Evolutionary conservation across 1,140 invertebrate genomes (phyloP).

Genomic region (Caenorhabditis briggsae): DNA sequence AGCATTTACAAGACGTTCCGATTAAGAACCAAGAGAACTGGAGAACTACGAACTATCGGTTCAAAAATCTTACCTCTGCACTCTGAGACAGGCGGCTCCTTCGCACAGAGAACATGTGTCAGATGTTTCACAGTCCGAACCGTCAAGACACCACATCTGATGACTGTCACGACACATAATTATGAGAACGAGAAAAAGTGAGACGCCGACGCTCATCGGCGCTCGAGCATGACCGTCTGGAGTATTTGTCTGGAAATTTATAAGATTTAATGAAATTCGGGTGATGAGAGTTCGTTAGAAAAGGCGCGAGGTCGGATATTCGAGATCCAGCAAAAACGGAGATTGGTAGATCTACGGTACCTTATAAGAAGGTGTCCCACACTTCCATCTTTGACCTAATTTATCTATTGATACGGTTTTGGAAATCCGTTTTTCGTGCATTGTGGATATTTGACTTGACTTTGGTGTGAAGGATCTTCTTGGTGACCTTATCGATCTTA

Average conservation of each 20-base stretch:
- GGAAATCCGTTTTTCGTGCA: too few relatives aligned
- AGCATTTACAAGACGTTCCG: too few relatives aligned
- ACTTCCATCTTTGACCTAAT: too few relatives aligned
- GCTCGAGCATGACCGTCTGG: slow-evolving; percentile 40
- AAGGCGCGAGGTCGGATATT: too few relatives aligned
- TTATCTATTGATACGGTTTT: too few relatives aligned
- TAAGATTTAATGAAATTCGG: background rate
- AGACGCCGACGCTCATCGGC: slow-evolving; percentile 32
- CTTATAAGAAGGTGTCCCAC: too few relatives aligned
- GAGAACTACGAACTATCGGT: background rate
- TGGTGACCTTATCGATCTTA: too few relatives aligned
- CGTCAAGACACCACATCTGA: slow-evolving; percentile 48
- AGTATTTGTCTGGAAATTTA: background rate
- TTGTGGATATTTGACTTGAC: too few relatives aligned
- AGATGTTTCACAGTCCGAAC: slow-evolving; percentile 23
- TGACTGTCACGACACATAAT: slow-evolving; percentile 50
- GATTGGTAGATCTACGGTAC: too few relatives aligned
- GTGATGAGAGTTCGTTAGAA: background rate
- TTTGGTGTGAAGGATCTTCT: too few relatives aligned
- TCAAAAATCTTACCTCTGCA: background rate
- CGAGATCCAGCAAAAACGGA: too few relatives aligned
- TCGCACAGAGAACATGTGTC: slow-evolving; percentile 19
- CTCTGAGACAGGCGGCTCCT: slow-evolving; percentile 22
- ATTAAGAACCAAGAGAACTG: too few relatives aligned
- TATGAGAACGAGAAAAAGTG: slow-evolving; percentile 17